Evolutionary conservation across 2,888 invertebrate species (phyloP).

Genomic region (Leucoma salicis): DNA sequence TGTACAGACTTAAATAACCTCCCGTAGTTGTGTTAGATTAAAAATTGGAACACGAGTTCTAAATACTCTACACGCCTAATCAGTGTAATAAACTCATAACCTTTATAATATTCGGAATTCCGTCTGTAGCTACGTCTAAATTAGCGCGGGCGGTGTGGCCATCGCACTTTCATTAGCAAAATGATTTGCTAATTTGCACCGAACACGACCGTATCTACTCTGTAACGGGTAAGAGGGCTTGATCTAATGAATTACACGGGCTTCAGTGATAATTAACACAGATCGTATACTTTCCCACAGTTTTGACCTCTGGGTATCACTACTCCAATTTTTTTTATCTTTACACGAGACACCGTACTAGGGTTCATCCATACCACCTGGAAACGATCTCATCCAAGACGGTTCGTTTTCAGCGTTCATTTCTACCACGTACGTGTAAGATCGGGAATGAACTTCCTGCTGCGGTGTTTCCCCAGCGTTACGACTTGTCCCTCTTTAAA

Average conservation of each 20-base stretch:
- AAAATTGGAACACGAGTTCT: no score
- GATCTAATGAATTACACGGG: slow-evolving; percentile 65
- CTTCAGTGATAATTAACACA: slow-evolving; percentile 61
- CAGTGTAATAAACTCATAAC: slow-evolving; percentile 42
- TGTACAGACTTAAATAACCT: no score
- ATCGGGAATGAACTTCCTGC: no score
- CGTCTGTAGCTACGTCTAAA: slow-evolving; percentile 37
- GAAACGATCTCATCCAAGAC: no score
- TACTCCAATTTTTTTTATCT: not conserved
- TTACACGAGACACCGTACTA: no score
- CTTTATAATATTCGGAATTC: slow-evolving; percentile 32
- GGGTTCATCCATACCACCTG: no score
- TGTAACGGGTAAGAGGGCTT: slow-evolving; percentile 50
- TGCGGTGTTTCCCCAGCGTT: no score
- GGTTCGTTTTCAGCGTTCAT: no score
- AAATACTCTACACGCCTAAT: no score
- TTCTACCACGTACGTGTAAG: no score
- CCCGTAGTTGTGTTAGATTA: no score
- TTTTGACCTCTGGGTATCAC: slow-evolving; percentile 9
- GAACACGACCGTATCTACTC: slow-evolving; percentile 54
- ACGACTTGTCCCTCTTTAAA: no score
- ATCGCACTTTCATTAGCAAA: slow-evolving; percentile 64
- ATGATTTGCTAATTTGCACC: slow-evolving; percentile 73
- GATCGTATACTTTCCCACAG: slow-evolving; percentile 43
- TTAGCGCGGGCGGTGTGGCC: slow-evolving; percentile 43